Base-by-base conservation (phyloP, 1,140 invertebrate species). In the Brachionus manjavacas region DNA sequence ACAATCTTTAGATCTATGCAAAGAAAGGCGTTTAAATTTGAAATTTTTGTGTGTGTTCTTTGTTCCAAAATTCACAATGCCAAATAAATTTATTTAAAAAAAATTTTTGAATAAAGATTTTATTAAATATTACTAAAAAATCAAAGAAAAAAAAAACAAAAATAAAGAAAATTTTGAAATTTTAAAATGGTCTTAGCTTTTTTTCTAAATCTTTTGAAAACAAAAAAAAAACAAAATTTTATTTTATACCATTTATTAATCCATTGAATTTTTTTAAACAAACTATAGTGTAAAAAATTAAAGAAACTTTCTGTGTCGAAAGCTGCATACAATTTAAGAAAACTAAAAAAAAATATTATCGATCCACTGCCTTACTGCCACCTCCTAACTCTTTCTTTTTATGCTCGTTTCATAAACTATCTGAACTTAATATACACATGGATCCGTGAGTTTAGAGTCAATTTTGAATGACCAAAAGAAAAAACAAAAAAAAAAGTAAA, bases 381-480 rank as follows among this genome's bases (percentile, higher is more conserved):
- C 12, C 31, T 35, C 23, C 64, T n/a, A 68, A 35, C 25, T 20
- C 16, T 14, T 39, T 39, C 68, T 39, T 72, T 35, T 20, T 39
- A 8, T 39, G 4, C 31, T 20, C 8, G 23, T 12, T 76, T 2
- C 8, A 23, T 46, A 7, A 46, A 14, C 41, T 76, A 76, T 76
- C 43, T 76, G 43, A 76, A 76, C 72, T 76, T 76, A 76, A 76
- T 76, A 46, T 76, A 76, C 72, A 76, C 11, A 28, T 46, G 43
- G 43, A 76, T 76, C 39, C 41, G 11, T 16, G 25, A 46, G 25
- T 76, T 76, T 76, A 76, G 43, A 25, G 72, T 76, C 72, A 76
- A 76, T 46, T 76, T 76, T 16, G 72, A 76, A 46, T 72, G 68
- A 72, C 68, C 68, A 68, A 68, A 68, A 68, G 41, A 72, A 72